Base-by-base conservation (phyloP, 2,113 vertebrate species). In the Procavia capensis region DNA sequence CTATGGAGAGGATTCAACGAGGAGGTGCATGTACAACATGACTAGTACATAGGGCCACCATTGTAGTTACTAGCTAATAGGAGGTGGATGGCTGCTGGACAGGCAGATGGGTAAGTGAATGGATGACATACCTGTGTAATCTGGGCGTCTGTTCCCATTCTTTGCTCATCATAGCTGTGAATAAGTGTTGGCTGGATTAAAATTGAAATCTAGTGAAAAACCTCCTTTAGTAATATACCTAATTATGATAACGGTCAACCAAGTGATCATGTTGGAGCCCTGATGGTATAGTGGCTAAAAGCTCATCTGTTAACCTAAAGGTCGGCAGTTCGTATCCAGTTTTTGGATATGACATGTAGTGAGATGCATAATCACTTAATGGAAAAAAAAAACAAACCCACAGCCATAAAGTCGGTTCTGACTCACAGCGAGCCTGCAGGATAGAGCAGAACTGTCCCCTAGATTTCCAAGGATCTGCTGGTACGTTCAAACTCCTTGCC, bases 121-220 rank as follows among this genome's bases (percentile, higher is more conserved):
- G 3, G 36, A 50, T 88, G 31, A 29, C 22, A 36, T 39, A 16
- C 24, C 43, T 91, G 39, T 75, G 31, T 59, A 54, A 25, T 90
- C 19, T 29, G 70, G 14, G 27, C 45, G 17, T 29, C 78, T 80
- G 64, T 14, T 22, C 29, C 22, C 27, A 39, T 72, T 85, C 85
- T 89, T 82, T 75, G 47, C 16, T 82, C 82, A 41, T 64, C 20
- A n/a, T n/a, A 83, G 39, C 72, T 88, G 25, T 24, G 41, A 50
- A 19, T 86, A 63, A 70, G 13, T 78, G 41, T 78, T 63, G 50
- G 24, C 9, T 95, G 24, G 79, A 39, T 61, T 88, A 64, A 81
- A 91, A 79, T 82, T 85, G 70, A 81, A 91, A 91, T 84, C 72
- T 93, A 80, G 72, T 54, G 29, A 94, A 83, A 39, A 85, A 31